A percentile compares a stretch with the other conserved stretches of the same genome.
Evolutionary conservation across 2,797 vertebrate species (phyloP).

Genomic region (Myotis planiceps): DNA sequence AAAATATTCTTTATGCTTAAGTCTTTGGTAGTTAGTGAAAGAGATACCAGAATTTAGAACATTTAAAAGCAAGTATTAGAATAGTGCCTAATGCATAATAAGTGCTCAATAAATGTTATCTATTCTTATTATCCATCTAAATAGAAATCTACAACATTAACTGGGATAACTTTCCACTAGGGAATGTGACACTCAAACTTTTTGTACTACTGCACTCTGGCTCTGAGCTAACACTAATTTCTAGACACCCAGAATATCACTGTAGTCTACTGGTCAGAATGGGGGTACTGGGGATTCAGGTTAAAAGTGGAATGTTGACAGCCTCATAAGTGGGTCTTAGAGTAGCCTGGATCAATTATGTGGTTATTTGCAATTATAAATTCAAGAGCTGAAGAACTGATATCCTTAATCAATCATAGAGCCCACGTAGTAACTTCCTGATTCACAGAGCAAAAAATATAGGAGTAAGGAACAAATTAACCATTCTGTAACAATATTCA

Average conservation of each 20-base stretch:
- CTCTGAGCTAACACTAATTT: background rate
- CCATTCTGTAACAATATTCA: background rate
- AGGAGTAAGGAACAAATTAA: background rate
- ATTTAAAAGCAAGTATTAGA: slow-evolving; percentile 22
- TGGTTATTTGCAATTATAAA: background rate
- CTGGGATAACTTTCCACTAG: background rate
- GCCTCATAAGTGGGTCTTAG: background rate
- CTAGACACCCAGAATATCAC: background rate
- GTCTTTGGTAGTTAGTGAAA: background rate
- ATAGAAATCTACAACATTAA: background rate
- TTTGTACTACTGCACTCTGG: background rate
- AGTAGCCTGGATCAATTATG: background rate
- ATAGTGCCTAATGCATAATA: background rate
- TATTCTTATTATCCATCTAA: background rate
- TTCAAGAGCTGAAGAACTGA: background rate
- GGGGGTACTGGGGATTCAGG: background rate
- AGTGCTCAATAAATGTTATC: background rate
- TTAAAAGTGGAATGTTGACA: background rate
- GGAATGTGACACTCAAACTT: background rate
- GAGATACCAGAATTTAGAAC: background rate
- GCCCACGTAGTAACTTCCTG: background rate
- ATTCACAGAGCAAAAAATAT: background rate
- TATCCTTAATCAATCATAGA: background rate
- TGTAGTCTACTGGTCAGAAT: background rate
- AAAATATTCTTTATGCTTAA: slow-evolving; percentile 6